Evolutionary conservation across 30 jellyfish, hydroid and myxozoan genomes (phyloP).

Genomic region (Turritopsis rubra): DNA sequence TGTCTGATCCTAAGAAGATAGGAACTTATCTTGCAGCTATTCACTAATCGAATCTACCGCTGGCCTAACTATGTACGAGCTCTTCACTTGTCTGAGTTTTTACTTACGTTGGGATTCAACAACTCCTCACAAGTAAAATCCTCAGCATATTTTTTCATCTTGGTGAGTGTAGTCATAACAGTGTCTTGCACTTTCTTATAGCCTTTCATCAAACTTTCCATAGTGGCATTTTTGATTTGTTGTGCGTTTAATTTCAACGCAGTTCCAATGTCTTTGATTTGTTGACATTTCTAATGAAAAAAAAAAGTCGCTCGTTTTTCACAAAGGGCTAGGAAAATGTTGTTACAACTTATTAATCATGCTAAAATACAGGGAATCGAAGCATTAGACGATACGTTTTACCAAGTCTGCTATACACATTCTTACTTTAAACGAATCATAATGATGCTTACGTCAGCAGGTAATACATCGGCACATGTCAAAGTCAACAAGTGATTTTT

Average conservation of each 20-base stretch:
- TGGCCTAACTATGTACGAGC: no score
- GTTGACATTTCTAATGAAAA: constrained; percentile 9
- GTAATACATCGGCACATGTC: constrained; percentile 2
- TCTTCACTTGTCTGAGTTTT: no score
- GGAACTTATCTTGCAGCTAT: no score
- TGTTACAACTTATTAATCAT: not conserved
- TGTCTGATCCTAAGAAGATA: no score
- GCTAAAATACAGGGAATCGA: not conserved
- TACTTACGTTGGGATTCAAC: constrained; percentile 28
- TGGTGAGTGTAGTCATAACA: constrained; percentile 1
- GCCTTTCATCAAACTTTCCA: constrained; percentile 14
- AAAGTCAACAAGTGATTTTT: not conserved
- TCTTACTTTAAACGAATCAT: not conserved
- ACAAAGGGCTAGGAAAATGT: not conserved
- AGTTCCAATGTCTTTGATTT: constrained; percentile 20
- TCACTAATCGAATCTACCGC: no score
- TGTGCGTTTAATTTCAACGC: constrained; percentile 15
- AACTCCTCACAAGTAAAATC: constrained; percentile 28
- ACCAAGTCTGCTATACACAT: no score
- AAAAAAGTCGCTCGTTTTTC: no score
- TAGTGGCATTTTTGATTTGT: constrained; percentile 15
- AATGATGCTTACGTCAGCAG: constrained; percentile 3
- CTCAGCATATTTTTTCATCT: constrained; percentile 26
- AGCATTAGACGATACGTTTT: not conserved
- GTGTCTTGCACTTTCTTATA: constrained; percentile 22